phyloP scores from a whole-genome alignment of 2,113 vertebrate species.

The Excalfactoria chinensis region DNA sequence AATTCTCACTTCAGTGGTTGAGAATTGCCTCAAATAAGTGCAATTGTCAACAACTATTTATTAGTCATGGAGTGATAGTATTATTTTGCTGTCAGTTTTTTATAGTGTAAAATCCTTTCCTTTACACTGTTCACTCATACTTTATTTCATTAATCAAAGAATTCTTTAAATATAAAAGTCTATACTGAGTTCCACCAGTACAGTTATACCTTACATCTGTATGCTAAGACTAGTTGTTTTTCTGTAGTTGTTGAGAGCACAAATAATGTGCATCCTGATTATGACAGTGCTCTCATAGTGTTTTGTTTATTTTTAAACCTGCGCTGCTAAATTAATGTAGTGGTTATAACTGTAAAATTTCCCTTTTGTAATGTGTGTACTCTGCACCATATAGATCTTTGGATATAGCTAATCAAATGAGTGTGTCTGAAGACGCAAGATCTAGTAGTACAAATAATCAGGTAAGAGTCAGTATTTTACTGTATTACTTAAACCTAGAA shows the following conservation, averaged over 20 bases:
- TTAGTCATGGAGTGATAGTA: not conserved
- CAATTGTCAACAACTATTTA: not conserved
- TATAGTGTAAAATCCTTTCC: not conserved
- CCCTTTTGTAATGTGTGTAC: not conserved
- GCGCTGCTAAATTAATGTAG: not conserved
- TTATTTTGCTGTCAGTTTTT: not conserved
- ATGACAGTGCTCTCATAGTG: too few relatives aligned
- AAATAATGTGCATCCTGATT: not conserved
- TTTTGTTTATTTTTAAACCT: not conserved
- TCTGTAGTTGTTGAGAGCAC: not conserved
- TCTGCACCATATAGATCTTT: slow-evolving; percentile 77
- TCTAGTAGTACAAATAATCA: slow-evolving; percentile 80
- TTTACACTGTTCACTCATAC: not conserved
- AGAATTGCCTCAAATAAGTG: not conserved
- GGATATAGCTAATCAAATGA: slow-evolving; percentile 88
- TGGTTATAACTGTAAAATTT: not conserved
- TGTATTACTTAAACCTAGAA: not conserved
- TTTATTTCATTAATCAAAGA: not conserved
- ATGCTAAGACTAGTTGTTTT: not conserved
- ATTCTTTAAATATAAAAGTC: not conserved
- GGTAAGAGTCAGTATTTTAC: slow-evolving; percentile 74
- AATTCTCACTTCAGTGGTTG: not conserved
- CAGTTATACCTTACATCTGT: not conserved
- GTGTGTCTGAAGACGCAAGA: slow-evolving; percentile 83
- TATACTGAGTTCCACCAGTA: not conserved